Conservation (phyloP, 2,797 vertebrate species). For the Naso thynnoides region DNA sequence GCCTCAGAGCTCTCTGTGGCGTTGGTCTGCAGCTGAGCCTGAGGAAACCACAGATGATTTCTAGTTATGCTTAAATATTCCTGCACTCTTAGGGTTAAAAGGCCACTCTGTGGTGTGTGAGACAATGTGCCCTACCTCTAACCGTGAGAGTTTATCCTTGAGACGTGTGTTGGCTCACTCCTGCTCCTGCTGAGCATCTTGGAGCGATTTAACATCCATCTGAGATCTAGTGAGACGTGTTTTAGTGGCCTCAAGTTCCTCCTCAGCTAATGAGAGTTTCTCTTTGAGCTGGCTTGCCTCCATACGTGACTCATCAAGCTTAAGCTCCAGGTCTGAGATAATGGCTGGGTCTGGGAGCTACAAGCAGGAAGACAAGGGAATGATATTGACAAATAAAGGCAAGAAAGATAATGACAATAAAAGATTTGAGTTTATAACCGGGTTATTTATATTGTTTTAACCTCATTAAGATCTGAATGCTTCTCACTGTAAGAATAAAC, state of each 20-base stretch:
- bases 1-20: conserved; percentile 85
- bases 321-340: conserved; percentile 81
- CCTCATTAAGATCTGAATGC: not conserved
- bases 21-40: conserved; percentile 84
- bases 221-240: conserved; percentile 65
- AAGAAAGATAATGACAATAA: not conserved
- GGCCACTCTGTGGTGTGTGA: not conserved
- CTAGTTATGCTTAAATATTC: conserved; percentile 4
- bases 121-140: conserved; percentile 85
- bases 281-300: conserved; percentile 86
- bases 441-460: conserved; percentile 5
- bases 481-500: conserved; percentile 17
- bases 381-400: not conserved
- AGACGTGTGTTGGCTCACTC: conserved; percentile 85
- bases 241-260: conserved; percentile 84
- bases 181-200: conserved; percentile 77
- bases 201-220: conserved; percentile 66
- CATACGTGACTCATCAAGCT: conserved; percentile 80
- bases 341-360: conserved; percentile 84
- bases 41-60: conserved; percentile 35
- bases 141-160: conserved; percentile 87
- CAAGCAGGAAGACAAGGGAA: conserved; percentile 4
- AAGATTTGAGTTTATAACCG: not conserved
- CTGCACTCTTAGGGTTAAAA: no score
- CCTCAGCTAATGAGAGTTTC: conserved; percentile 85